Base-by-base conservation (phyloP, 2,888 invertebrate genomes). In the Cryptus viduatorius region DNA sequence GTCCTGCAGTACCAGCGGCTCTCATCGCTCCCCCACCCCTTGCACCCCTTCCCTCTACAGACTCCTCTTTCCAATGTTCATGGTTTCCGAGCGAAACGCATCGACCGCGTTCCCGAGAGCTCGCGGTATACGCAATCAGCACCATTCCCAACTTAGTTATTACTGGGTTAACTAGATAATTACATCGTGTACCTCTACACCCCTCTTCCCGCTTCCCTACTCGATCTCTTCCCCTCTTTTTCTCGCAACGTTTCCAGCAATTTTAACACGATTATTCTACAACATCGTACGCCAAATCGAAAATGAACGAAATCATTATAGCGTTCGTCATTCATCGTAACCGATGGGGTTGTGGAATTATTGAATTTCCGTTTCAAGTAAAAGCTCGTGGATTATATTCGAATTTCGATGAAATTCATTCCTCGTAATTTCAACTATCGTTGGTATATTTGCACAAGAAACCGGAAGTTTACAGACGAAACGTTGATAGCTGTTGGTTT, bases 121-220 rank as follows among this genome's bases (percentile, higher is more conserved):
- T 61, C 31, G 65, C 71, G 73, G 37, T 76, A 71, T 82, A 72
- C 79, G 76, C 82, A 82, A 82, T 85, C 82, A 79, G 82, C 84
- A 79, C 79, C 76, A 85, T 82, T 85, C 79, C 76, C 79, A 82
- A 82, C 84, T 85, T 79, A 77, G 84, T 85, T 85, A 82, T 85
- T 77, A 82, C 79, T 72, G 73, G 79, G 82, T 85, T 82, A 85
- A 85, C 82, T 76, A 68, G 84, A 85, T 82, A 85, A 85, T 85
- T 85, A 85, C 84, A 82, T 84, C 75, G 79, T 75, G 79, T 48
- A 72, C 53, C 75, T 31, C 64, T 42, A 42, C 50, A 3, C 76
- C 31, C 76, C 14, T 10, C n/a, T 61, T 69, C 24, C 5, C 59
- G 8, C 72, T 67, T 19, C 44, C 61, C 19, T 50, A 64, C 56